Conservation (phyloP, 2,888 invertebrate species). For the Vanessa cardui region DNA sequence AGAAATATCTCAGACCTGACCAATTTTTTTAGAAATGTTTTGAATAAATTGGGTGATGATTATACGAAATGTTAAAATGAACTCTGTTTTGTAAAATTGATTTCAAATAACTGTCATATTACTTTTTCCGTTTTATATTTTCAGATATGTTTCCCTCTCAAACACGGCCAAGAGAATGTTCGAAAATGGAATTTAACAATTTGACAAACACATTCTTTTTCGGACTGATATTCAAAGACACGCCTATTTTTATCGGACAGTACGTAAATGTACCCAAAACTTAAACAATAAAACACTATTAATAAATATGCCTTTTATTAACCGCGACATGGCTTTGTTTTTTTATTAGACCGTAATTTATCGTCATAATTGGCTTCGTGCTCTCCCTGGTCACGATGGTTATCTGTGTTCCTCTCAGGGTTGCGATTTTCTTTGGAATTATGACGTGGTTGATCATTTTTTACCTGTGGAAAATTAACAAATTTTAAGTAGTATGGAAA, state of each 20-base stretch:
- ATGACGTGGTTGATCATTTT: background rate
- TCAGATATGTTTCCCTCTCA: slow-evolving; percentile 15
- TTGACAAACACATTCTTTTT: slow-evolving; percentile 17
- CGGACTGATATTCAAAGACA: slow-evolving; percentile 19
- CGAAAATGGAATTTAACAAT: background rate
- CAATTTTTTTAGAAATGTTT: no score
- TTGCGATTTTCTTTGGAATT: background rate
- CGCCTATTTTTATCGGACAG: slow-evolving; percentile 20
- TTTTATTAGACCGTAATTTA: background rate
- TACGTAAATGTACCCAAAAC: slow-evolving; percentile 1
- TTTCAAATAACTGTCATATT: no score
- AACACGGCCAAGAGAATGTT: background rate
- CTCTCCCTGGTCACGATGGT: no score
- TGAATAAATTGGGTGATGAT: no score
- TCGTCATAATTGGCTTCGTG: background rate
- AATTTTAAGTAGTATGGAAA: no score
- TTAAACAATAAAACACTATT: background rate
- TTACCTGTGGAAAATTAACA: no score
- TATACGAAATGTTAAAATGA: no score
- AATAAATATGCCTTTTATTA: background rate
- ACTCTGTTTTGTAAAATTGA: no score
- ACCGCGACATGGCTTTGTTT: background rate
- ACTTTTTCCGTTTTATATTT: background rate
- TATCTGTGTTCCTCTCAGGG: background rate
- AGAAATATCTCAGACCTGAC: no score